Conservation (phyloP, 1,140 invertebrate species). For the Neomicropteryx cornuta region DNA sequence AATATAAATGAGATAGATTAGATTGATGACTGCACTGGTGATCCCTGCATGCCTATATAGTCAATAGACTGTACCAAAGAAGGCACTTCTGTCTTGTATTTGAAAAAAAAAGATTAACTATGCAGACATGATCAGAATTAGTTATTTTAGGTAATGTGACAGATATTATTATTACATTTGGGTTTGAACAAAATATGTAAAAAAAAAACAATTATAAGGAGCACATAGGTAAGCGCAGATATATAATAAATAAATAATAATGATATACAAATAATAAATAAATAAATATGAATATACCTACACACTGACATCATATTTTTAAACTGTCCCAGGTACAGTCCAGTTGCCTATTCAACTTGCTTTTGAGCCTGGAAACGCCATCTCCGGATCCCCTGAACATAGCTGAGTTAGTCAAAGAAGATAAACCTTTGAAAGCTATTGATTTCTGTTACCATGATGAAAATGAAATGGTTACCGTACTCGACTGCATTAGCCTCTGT, state of each 20-base stretch:
- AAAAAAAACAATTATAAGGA: too few species aligned
- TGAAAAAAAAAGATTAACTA: too few species aligned
- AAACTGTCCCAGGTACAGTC: conserved; percentile 70
- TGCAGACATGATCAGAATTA: too few species aligned
- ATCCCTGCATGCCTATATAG: too few species aligned
- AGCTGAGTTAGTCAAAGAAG: conserved; percentile 88
- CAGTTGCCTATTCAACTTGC: conserved; percentile 80
- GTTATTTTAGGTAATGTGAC: too few species aligned
- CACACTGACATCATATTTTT: conserved; percentile 12
- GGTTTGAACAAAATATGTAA: too few species aligned
- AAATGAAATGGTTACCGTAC: conserved; percentile 84
- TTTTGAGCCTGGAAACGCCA: conserved; percentile 84
- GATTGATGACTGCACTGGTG: too few species aligned
- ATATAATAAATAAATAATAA: background rate
- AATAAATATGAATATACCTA: conserved; percentile 6
- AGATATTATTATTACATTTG: too few species aligned
- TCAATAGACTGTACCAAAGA: too few species aligned
- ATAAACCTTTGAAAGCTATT: conserved; percentile 92
- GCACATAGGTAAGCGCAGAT: too few species aligned
- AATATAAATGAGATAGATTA: too few species aligned
- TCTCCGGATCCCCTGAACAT: conserved; percentile 92
- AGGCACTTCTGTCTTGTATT: too few species aligned
- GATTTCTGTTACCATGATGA: conserved; percentile 97
- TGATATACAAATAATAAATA: background rate
- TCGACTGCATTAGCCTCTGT: conserved; percentile 89